Base-by-base conservation (phyloP, 2,797 vertebrate genomes). In the Decapterus maruadsi region DNA sequence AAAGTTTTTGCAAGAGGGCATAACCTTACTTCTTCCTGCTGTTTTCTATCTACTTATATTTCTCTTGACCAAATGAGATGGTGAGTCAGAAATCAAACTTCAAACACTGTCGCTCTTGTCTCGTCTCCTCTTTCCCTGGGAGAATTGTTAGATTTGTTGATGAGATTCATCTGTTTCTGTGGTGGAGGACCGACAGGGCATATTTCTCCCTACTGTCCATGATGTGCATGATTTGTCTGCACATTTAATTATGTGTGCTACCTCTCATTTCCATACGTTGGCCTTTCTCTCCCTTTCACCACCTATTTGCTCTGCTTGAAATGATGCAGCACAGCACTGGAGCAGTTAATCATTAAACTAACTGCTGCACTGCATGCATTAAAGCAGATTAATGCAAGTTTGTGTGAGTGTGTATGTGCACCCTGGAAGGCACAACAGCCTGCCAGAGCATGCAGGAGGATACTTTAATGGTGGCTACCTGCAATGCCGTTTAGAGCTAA, bases 321-420 rank as follows among this genome's bases (percentile, higher is more conserved):
- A 59, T 36, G 69, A 72, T 69, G 74, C 73, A 68, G 69, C 78
- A 14, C 59, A 56, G 60, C 66, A 51, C 13, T 4, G 4, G 45
- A 36, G 3, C 17, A 0, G 81, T 82, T 85, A 83, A 84, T 87
- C 69, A 86, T 90, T 86, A 81, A 78, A 80, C 70, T 72, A 45
- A 58, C 19, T 13, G 36, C 61, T n/a, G 36, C 61, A 61, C 60
- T 38, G 45, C 1, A 29, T 8, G 19, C 29, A 34, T 4, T 11
- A 38, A 59, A n/a, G 50, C 0, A 55, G 1, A 13, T 72, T 7
- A 46, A 42, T 42, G 40, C 40, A 42, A 42, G 40, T 73, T 29
- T 43, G 20, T 77, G 68, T 66, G 31, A 42, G 40, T 73, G 36
- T 43, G 20, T 77, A 64, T 66, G 31, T 60, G 70, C 4, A 1